Percentiles rank a stretch among this genome's conserved stretches.
Conservation (phyloP, 2,797 vertebrate species). For the Ctenopoma multispine region DNA sequence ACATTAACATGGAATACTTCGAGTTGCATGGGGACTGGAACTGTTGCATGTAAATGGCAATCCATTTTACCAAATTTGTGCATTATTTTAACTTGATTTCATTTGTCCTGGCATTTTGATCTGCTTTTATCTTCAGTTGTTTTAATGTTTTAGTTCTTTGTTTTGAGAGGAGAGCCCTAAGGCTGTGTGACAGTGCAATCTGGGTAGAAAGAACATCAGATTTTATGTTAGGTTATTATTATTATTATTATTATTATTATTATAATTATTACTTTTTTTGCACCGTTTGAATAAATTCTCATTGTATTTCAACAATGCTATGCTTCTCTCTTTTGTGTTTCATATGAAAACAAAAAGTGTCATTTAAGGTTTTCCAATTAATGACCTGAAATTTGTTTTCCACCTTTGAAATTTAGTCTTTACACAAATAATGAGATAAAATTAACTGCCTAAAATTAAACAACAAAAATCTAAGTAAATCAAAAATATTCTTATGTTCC, state of each 20-base stretch:
- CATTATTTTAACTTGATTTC: slow-evolving; percentile 73
- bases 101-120: slow-evolving; percentile 62
- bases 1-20: slow-evolving; percentile 66
- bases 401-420: neutral
- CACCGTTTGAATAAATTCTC: slow-evolving; percentile 90
- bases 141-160: slow-evolving; percentile 51
- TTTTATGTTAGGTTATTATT: slow-evolving; percentile 76
- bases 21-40: slow-evolving; percentile 81
- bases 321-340: slow-evolving; percentile 21
- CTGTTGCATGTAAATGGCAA: slow-evolving; percentile 81
- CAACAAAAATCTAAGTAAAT: too few relatives aligned
- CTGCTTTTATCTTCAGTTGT: slow-evolving; percentile 50
- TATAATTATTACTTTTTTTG: slow-evolving; percentile 77
- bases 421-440: neutral
- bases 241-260: slow-evolving; percentile 68
- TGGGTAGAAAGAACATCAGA: slow-evolving; percentile 83
- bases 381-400: neutral
- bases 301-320: slow-evolving; percentile 83
- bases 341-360: neutral
- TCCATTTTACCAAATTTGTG: slow-evolving; percentile 74
- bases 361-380: too few relatives aligned
- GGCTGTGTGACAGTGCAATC: slow-evolving; percentile 83
- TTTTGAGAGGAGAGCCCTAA: slow-evolving; percentile 64
- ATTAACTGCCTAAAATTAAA: neutral
- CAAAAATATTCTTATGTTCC: neutral